Conservation (phyloP, 2,888 invertebrate genomes). For the Oxyscelio sp. region DNA sequence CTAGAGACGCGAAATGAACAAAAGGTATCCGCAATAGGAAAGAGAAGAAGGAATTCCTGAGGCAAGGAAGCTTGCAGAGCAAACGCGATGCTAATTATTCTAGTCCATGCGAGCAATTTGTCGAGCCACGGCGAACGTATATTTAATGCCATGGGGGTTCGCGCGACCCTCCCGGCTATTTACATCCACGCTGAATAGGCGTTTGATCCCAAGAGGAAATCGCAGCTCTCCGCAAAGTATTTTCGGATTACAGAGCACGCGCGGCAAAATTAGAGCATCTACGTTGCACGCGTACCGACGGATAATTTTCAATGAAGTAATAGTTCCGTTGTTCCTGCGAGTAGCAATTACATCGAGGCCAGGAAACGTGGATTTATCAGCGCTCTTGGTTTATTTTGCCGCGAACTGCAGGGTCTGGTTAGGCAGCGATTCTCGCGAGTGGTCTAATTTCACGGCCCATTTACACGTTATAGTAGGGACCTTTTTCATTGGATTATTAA, state of each 20-base stretch:
- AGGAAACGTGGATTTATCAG: too few species aligned
- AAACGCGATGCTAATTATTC: constrained; percentile 86
- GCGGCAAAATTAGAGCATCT: too few species aligned
- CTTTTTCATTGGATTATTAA: constrained; percentile 9
- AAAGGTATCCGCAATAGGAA: constrained; percentile 56
- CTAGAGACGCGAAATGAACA: too few species aligned
- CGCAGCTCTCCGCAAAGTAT: constrained; percentile 36
- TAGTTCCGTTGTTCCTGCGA: too few species aligned
- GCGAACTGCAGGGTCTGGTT: too few species aligned
- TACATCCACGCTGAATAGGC: constrained; percentile 85
- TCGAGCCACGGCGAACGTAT: constrained; percentile 83
- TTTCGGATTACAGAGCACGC: constrained; percentile 61
- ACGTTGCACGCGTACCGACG: too few species aligned
- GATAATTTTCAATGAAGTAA: too few species aligned
- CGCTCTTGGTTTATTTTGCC: too few species aligned
- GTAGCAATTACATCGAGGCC: too few species aligned
- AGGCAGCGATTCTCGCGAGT: too few species aligned
- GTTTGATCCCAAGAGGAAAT: constrained; percentile 72
- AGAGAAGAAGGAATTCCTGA: constrained; percentile 66
- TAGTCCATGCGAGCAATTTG: constrained; percentile 87
- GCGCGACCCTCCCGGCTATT: constrained; percentile 83
- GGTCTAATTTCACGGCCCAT: too few species aligned
- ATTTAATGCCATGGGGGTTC: constrained; percentile 83
- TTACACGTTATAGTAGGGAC: constrained; percentile 38
- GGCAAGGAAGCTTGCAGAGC: constrained; percentile 63